Conservation (phyloP, 2,113 vertebrate species). For the Nanorana parkeri region DNA sequence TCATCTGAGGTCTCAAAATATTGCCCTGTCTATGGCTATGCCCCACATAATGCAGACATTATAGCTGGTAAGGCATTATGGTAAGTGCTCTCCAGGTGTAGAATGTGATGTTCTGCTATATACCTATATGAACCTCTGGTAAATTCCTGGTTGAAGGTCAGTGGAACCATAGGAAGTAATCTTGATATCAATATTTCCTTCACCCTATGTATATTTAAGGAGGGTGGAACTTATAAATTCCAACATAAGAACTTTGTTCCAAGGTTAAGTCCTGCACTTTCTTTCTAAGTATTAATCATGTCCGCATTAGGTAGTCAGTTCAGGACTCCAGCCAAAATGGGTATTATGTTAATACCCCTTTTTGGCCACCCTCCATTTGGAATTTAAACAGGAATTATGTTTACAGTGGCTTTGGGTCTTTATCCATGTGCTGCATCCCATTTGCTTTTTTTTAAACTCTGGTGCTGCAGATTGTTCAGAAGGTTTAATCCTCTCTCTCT, state of each 20-base stretch:
- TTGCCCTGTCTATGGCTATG: no score
- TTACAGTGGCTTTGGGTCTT: constrained; percentile 32
- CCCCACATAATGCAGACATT: no score
- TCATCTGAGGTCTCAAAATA: no score
- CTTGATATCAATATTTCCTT: not conserved
- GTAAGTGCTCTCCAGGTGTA: no score
- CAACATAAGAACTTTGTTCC: not conserved
- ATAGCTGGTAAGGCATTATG: no score
- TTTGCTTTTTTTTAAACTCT: not conserved
- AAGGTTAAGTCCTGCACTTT: constrained; percentile 15
- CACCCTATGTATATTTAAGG: not conserved
- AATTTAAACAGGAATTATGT: constrained; percentile 43
- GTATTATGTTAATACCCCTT: constrained; percentile 20
- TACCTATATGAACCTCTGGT: not conserved
- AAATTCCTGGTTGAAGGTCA: not conserved
- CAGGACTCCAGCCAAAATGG: constrained; percentile 30
- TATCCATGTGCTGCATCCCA: constrained; percentile 12
- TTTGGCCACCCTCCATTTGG: constrained; percentile 36
- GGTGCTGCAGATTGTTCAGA: not conserved
- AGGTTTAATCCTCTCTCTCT: constrained; percentile 15
- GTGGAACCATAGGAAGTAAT: not conserved
- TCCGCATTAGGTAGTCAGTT: constrained; percentile 22
- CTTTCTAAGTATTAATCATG: constrained; percentile 35
- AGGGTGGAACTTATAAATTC: not conserved
- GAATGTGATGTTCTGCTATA: no score